Evolutionary conservation across 2,888 invertebrate species (phyloP), one percentile per base, ranked within the genome.

Genomic region (Tetragnatha montana): DNA sequence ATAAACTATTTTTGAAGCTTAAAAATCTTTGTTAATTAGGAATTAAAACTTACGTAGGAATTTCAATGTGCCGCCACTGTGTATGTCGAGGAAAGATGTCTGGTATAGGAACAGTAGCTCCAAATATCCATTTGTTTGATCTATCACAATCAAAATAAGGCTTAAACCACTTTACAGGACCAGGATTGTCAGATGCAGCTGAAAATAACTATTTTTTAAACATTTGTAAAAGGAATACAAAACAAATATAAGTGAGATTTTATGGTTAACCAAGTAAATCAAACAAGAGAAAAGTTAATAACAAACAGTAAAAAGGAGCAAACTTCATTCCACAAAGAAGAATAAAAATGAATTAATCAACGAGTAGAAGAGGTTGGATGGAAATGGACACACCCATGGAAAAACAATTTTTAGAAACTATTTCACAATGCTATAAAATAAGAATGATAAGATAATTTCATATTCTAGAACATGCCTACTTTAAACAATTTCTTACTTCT

Each of bases 81-180:
- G 98, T 98, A 93, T 98, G 98, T 17, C 98, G 95, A 0, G 98
- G 98, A 94, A 97, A 98, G 92, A 98, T 97, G 93, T 99, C 99
- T 6, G 98, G 98, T 70, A 99, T 96, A 0, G 99, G 99, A 35
- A 97, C 97, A 1, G 98, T 97, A 0, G 98, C 98, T 47, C 96
- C 97, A 10, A 99, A 96, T 68, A 99, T 94, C 99, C 99, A 99
- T 93, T 98, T 97, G 94, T 99, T 98, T 0, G 98, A 96, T 91
- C 98, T 95, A 7, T 97, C 97, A 93, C 99, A 99, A 94, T 99
- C 99, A 93, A 97, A 99, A 93, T 99, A 99, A 0, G 99, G 99
- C 88, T 96, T 95, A 0, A 98, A 98, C 96, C 97, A 98, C 93
- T 97, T 96, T 0, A 99, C 97, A 17, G 99, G 99, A 0, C 98